Evolutionary conservation across 2,888 invertebrate genomes (phyloP).

Genomic region (Lasius fuliginosus): DNA sequence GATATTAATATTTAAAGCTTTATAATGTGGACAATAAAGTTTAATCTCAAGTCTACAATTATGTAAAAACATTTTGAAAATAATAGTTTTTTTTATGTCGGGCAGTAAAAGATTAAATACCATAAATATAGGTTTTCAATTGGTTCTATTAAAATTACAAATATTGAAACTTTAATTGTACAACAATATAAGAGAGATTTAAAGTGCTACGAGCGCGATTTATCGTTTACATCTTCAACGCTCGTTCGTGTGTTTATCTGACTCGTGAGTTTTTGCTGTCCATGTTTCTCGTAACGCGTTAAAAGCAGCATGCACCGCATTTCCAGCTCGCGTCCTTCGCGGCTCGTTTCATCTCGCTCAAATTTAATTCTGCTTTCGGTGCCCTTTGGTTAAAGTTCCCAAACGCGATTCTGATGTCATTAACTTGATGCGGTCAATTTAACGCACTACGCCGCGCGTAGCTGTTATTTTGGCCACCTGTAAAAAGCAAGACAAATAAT

Average conservation of each 20-base stretch:
- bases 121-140: neutral
- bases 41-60: neutral
- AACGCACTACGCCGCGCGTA: constrained; percentile 53
- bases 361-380: constrained; percentile 63
- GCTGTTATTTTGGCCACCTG: constrained; percentile 35
- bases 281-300: constrained; percentile 17
- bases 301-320: constrained; percentile 41
- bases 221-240: constrained; percentile 28
- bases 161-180: neutral
- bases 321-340: constrained; percentile 53
- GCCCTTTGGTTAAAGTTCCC: constrained; percentile 54
- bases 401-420: constrained; percentile 62
- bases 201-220: neutral
- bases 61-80: neutral
- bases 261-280: constrained; percentile 1
- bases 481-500: constrained; percentile 45
- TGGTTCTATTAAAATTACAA: neutral
- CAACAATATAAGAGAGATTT: neutral
- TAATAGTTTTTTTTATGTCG: neutral
- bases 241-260: constrained; percentile 9
- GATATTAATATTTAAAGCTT: neutral
- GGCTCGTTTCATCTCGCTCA: constrained; percentile 59
- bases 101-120: neutral
- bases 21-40: neutral
- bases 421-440: constrained; percentile 69